A percentile compares a stretch with the other conserved stretches of the same genome.
These are phyloP conservation scores for Jaculus jaculus DNA, from an alignment of 2,113 vertebrate genomes.

Conservation along the genomic window DNA sequence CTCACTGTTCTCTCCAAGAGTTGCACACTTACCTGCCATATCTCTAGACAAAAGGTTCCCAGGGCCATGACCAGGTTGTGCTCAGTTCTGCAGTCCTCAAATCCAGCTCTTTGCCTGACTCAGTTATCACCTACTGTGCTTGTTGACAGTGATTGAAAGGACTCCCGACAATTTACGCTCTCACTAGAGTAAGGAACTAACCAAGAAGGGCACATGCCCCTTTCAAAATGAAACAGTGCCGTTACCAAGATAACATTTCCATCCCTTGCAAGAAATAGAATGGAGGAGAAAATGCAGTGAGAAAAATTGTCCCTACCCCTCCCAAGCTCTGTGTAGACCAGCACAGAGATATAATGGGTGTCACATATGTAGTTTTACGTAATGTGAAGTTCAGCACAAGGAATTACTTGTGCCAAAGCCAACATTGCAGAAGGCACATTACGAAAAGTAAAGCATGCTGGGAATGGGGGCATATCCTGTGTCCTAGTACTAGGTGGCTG, in stretches of 20 bases:
- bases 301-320: neutral
- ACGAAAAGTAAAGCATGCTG: neutral
- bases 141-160: slow-evolving; percentile 19
- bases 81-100: neutral
- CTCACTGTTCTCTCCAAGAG: neutral
- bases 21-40: neutral
- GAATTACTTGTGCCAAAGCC: neutral
- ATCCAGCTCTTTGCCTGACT: neutral
- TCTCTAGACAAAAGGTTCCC: neutral
- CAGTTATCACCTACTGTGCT: neutral
- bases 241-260: neutral
- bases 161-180: slow-evolving; percentile 12
- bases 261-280: neutral
- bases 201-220: neutral
- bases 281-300: neutral
- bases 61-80: neutral
- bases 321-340: neutral
- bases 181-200: neutral
- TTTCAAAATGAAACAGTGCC: neutral
- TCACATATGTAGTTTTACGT: neutral
- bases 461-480: neutral
- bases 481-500: accelerated
- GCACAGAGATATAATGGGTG: neutral
- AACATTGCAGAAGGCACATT: neutral
- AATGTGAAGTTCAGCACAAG: neutral